Evolutionary conservation across 2,888 invertebrate genomes (phyloP), one percentile per base, ranked within the genome.

Genomic region (Caenorhabditis sp.): DNA sequence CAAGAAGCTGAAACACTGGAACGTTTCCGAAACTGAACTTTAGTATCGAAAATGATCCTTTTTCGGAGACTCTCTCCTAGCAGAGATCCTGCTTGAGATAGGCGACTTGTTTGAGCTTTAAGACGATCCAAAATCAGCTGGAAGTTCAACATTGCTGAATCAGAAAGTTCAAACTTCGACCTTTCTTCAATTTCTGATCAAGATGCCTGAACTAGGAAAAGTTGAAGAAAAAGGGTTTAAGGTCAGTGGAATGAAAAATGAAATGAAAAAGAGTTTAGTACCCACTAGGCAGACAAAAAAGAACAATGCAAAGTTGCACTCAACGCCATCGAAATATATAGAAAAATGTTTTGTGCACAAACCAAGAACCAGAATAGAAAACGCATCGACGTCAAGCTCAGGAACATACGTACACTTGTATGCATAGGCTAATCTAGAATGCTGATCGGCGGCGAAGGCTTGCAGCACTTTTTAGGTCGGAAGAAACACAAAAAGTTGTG

Each of bases 401-500:
- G 41, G 74, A 63, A 63, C 58, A 54, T 47, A 70, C 59, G 69
- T 61, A 63, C 70, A 70, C 77, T 77, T 54, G 77, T 77, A 77
- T 77, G 77, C 77, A 77, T 77, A 54, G 69, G 61, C 77, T 77
- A 69, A 77, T 77, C 77, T 70, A 77, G 77, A 70, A 77, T 77
- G 76, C 69, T 77, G 77, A 77, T 76, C 76, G 69, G 28, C 19
- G 58, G 16, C 8, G 66, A 28, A 64, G 47, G 26, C 64, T 41
- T 74, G 63, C 64, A 56, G 68, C 69, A 77, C 77, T 77, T 77
- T 77, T 51, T 59, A 31, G 76, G 49, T 59, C 19, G 68, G n/a
- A 66, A 47, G 24, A 26, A 47, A 69, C 26, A 28, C n/a, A 68
- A 69, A 77, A 77, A 76, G 68, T 75, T 76, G 76, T 69, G 69